phyloP scores from a whole-genome alignment of 30 jellyfish, hydroid and myxozoan genomes.

The Aurelia aurita complex sp. Pacific region DNA sequence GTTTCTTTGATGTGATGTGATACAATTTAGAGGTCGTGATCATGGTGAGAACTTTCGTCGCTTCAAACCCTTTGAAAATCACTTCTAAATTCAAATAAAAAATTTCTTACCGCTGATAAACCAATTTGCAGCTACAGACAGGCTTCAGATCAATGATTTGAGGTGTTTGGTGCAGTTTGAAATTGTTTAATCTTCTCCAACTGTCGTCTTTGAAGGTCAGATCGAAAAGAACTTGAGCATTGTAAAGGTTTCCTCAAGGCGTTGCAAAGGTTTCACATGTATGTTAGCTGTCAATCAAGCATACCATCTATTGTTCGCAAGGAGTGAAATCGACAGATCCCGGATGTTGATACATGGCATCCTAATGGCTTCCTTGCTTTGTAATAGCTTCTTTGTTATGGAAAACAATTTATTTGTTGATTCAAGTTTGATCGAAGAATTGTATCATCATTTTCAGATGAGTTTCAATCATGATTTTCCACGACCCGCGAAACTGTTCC shows the following conservation, averaged over 20 bases:
- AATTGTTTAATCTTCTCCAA: not conserved
- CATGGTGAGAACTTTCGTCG: conserved; percentile 25
- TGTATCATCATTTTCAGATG: too few species aligned
- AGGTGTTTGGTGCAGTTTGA: not conserved
- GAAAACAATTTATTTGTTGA: not conserved
- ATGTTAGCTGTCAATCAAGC: conserved; percentile 77
- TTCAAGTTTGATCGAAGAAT: not conserved
- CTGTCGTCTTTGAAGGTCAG: conserved; percentile 37
- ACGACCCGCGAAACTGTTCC: too few species aligned
- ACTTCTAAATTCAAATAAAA: not conserved
- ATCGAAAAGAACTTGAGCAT: conserved; percentile 18
- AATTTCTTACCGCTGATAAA: not conserved
- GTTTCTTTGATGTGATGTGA: conserved; percentile 1
- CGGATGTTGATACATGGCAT: conserved; percentile 69
- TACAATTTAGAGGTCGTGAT: not conserved
- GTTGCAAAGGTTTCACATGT: conserved; percentile 77
- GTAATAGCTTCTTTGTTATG: conserved; percentile 4
- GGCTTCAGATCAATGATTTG: not conserved
- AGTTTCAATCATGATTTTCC: too few species aligned
- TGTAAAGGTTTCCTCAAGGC: conserved; percentile 71
- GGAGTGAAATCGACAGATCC: conserved; percentile 61
- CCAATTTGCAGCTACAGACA: not conserved
- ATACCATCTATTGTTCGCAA: conserved; percentile 69
- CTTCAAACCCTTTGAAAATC: conserved; percentile 8
- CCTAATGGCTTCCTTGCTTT: conserved; percentile 45